phyloP scores from a whole-genome alignment of 1,140 invertebrate genomes.

The Calliphora vicina region DNA sequence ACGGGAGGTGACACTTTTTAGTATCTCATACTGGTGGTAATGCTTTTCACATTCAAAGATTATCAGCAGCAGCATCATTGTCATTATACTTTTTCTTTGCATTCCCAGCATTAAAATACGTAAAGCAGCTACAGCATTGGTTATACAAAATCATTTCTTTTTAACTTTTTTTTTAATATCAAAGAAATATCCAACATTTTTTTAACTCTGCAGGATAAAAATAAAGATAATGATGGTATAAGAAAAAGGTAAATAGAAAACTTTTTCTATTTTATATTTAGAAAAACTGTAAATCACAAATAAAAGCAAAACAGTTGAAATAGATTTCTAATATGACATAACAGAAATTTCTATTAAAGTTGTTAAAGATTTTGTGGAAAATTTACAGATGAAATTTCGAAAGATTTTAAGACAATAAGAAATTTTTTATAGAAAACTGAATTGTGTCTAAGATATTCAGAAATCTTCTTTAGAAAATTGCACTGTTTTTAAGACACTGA shows the following conservation, averaged over 20 bases:
- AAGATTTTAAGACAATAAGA: no score
- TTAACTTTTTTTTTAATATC: not conserved
- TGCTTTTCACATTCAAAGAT: not conserved
- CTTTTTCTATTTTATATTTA: not conserved
- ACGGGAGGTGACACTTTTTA: constrained; percentile 13
- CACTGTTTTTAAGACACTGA: not conserved
- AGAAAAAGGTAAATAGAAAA: not conserved
- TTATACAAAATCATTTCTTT: not conserved
- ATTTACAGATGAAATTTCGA: no score
- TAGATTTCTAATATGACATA: no score
- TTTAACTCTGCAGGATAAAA: constrained; percentile 25
- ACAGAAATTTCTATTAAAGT: no score
- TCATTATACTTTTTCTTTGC: not conserved
- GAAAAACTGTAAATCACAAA: not conserved
- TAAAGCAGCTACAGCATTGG: no score
- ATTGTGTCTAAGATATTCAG: no score
- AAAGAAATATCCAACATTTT: constrained; percentile 25
- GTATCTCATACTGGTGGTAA: not conserved
- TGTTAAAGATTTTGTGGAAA: no score
- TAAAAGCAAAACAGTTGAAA: not conserved
- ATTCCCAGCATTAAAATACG: not conserved
- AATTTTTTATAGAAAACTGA: no score
- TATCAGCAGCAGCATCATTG: constrained; percentile 7
- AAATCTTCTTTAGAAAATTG: not conserved
- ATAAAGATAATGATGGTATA: not conserved